phyloP scores from a whole-genome alignment of 2,797 vertebrate genomes.

The Cyprinodon diabolis region DNA sequence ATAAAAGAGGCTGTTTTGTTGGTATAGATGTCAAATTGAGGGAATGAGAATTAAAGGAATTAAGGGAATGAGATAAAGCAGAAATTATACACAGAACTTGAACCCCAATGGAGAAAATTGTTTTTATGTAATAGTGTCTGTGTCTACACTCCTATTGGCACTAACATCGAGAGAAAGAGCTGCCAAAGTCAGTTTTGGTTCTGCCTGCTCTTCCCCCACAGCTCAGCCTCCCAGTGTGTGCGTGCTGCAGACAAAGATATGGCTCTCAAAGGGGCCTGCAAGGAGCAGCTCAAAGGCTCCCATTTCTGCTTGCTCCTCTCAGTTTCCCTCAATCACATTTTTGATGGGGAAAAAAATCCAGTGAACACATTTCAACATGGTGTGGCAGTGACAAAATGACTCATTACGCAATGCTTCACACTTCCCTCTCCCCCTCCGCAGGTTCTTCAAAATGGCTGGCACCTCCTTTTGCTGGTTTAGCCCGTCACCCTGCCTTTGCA shows the following conservation, averaged over 20 bases:
- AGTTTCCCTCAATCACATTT: constrained; percentile 56
- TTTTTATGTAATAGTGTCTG: constrained; percentile 25
- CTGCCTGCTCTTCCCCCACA: constrained; percentile 46
- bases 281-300: constrained; percentile 65
- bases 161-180: constrained; percentile 50
- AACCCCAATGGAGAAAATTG: constrained; percentile 27
- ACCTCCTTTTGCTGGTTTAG: constrained; percentile 63
- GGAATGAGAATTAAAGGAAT: constrained; percentile 15
- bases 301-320: constrained; percentile 51
- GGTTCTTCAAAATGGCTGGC: constrained; percentile 68
- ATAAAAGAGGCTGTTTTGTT: neutral
- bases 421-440: constrained; percentile 45
- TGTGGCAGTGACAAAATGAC: constrained; percentile 72
- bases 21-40: constrained; percentile 26
- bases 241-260: constrained; percentile 71
- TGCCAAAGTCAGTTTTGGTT: constrained; percentile 54
- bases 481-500: constrained; percentile 68
- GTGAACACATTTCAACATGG: constrained; percentile 64
- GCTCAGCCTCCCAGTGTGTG: constrained; percentile 57
- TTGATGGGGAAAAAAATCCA: constrained; percentile 51
- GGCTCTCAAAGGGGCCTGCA: constrained; percentile 67
- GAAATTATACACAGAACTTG: neutral
- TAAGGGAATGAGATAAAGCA: constrained; percentile 19
- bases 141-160: constrained; percentile 25
- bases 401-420: constrained; percentile 61